A percentile compares a stretch with the other conserved stretches of the same genome.
Conservation (phyloP, 2,888 invertebrate species). For the Myopa testacea region DNA sequence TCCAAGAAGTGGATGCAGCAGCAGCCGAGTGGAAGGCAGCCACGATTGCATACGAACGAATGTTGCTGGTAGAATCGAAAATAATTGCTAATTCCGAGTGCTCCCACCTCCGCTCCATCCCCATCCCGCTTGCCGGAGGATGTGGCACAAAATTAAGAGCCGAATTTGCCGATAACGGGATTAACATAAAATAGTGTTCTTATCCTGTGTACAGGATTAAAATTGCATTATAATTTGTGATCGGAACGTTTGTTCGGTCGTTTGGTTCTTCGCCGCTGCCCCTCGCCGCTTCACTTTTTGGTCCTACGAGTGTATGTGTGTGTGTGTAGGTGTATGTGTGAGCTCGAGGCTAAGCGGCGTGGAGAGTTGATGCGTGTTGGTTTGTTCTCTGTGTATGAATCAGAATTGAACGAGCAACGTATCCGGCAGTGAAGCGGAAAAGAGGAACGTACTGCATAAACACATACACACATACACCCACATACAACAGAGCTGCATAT, state of each 20-base stretch:
- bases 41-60: not conserved
- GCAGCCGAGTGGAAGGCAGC: not conserved
- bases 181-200: slow-evolving; percentile 44
- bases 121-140: not conserved
- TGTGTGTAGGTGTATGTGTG: slow-evolving; percentile 14
- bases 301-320: not conserved
- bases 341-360: too few relatives aligned
- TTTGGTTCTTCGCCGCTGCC: not conserved
- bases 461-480: not conserved
- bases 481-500: slow-evolving; percentile 41
- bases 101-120: too few relatives aligned
- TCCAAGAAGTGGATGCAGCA: not conserved
- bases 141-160: not conserved
- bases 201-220: slow-evolving; percentile 40
- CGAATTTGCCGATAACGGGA: slow-evolving; percentile 40
- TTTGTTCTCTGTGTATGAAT: not conserved
- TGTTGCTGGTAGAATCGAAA: not conserved
- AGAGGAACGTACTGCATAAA: not conserved
- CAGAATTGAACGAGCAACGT: too few relatives aligned
- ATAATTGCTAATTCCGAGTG: not conserved
- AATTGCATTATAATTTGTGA: slow-evolving; percentile 44
- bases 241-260: slow-evolving; percentile 12
- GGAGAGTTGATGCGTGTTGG: not conserved
- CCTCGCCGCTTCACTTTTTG: not conserved
- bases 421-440: not conserved